Evolutionary conservation across 1,140 invertebrate species (phyloP).

Genomic region (Diprion similis): DNA sequence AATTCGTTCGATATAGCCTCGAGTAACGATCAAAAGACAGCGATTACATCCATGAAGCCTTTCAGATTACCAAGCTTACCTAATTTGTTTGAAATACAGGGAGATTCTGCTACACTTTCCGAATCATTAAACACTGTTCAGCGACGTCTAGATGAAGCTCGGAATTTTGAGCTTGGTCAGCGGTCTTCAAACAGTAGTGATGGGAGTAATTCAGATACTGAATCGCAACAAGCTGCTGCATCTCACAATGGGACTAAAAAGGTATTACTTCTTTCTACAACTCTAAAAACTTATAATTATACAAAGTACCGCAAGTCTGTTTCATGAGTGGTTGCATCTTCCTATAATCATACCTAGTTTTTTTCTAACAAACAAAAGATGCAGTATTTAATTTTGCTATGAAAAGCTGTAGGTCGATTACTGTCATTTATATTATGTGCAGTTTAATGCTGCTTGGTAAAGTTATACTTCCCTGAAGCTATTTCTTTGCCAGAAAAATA

Average conservation of each 20-base stretch:
- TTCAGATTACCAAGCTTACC: constrained; percentile 49
- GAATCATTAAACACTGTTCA: constrained; percentile 37
- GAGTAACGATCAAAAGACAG: not conserved
- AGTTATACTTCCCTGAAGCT: constrained; percentile 5
- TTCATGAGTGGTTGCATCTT: not conserved
- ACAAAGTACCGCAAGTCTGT: not conserved
- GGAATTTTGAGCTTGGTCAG: constrained; percentile 43
- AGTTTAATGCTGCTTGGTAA: not conserved
- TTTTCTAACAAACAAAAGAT: not conserved
- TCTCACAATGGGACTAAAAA: constrained; percentile 42
- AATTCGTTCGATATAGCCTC: constrained; percentile 9
- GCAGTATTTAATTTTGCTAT: constrained; percentile 5
- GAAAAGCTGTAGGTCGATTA: not conserved
- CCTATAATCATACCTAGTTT: constrained; percentile 5
- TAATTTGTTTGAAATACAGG: constrained; percentile 50
- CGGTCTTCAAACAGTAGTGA: constrained; percentile 54
- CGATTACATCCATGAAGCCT: constrained; percentile 18
- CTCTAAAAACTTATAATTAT: not conserved
- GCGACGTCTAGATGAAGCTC: constrained; percentile 37
- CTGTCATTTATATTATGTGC: not conserved
- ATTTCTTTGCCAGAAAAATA: constrained; percentile 17
- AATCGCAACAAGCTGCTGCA: constrained; percentile 47
- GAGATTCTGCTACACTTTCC: constrained; percentile 41
- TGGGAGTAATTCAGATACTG: constrained; percentile 56
- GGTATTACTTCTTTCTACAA: constrained; percentile 26